Base-by-base conservation (phyloP, 2,888 invertebrate species). In the Noctua comes region DNA sequence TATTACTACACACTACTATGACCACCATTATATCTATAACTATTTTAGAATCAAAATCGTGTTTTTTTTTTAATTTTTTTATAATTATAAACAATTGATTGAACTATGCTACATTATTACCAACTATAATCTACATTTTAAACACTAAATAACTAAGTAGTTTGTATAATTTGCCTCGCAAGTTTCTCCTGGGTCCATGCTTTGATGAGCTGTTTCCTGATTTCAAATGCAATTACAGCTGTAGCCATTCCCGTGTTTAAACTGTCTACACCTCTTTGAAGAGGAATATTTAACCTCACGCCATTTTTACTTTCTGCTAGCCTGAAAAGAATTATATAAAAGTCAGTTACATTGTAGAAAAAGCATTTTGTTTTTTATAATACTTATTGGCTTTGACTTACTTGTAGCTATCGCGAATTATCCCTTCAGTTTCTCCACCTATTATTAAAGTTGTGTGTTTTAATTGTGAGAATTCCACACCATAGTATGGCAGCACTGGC, bases 401-500 rank as follows among this genome's bases (percentile, higher is more conserved):
- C 97, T 90, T 94, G 90, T 98, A 98, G 10, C 98, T 98, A 46
- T 98, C 97, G 36, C 97, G 92, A 95, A 98, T 98, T n/a, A 99
- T 96, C 0, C 99, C 99, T 93, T 98, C 97, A 13, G 99, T 99
- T 95, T 99, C 99, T 16, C 99, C 99, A 24, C 99, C 99, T 86
- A 99, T 97, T 57, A 99, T 97, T 8, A 99, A 93, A 51, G 98
- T 97, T 48, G 97, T 97, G 86, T 98, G 97, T 46, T 96, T 93
- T 70, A 95, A 92, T 46, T 93, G 89, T 3, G 95, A 91, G 93
- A 97, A 98, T 88, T 98, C 96, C 1, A 97, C 93, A 72, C 97
- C 92, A 91, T 97, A 97, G 92, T 98, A 98, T 54, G 98, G 97
- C 68, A 97, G 82, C 54, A 97, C 92, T 43, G 98, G 97, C 78